phyloP scores from a whole-genome alignment of 2,888 invertebrate genomes.

The Augiades crinisus region DNA sequence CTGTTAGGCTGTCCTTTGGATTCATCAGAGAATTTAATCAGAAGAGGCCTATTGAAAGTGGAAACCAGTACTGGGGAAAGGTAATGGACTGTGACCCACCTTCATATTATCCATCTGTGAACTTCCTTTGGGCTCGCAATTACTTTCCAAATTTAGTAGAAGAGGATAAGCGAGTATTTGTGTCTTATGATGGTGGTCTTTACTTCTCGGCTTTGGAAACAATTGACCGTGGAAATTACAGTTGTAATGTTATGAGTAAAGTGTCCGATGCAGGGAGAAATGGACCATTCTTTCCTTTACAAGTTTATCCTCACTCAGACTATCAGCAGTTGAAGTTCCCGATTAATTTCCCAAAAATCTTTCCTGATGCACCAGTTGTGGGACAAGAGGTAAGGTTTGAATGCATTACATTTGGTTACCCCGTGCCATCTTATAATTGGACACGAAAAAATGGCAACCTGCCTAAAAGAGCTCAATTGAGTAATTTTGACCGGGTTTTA shows the following conservation, averaged over 20 bases:
- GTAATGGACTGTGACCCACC: conserved; percentile 96
- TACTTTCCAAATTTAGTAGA: conserved; percentile 96
- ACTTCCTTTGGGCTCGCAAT: conserved; percentile 95
- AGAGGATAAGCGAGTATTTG: conserved; percentile 95
- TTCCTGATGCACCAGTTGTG: conserved; percentile 95
- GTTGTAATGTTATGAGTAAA: conserved; percentile 94
- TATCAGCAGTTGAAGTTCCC: conserved; percentile 96
- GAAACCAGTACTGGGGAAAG: conserved; percentile 97
- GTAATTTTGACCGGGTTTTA: conserved; percentile 92
- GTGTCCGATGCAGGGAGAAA: conserved; percentile 94
- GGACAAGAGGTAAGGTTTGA: conserved; percentile 95
- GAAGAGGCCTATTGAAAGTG: conserved; percentile 90
- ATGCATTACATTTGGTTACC: conserved; percentile 98
- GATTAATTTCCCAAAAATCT: conserved; percentile 97
- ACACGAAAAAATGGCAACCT: conserved; percentile 87
- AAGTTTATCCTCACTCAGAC: conserved; percentile 92
- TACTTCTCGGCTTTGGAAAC: conserved; percentile 97
- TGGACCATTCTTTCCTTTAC: conserved; percentile 92
- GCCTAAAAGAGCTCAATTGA: conserved; percentile 87
- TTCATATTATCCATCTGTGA: conserved; percentile 93
- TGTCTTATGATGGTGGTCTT: conserved; percentile 95
- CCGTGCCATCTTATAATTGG: conserved; percentile 97
- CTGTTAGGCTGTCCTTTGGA: conserved; percentile 93
- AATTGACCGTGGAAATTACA: conserved; percentile 94
- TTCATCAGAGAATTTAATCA: conserved; percentile 94